These are phyloP conservation scores for Paracanthobrama guichenoti DNA, from an alignment of 2,113 vertebrate genomes.

Conservation along the genomic window DNA sequence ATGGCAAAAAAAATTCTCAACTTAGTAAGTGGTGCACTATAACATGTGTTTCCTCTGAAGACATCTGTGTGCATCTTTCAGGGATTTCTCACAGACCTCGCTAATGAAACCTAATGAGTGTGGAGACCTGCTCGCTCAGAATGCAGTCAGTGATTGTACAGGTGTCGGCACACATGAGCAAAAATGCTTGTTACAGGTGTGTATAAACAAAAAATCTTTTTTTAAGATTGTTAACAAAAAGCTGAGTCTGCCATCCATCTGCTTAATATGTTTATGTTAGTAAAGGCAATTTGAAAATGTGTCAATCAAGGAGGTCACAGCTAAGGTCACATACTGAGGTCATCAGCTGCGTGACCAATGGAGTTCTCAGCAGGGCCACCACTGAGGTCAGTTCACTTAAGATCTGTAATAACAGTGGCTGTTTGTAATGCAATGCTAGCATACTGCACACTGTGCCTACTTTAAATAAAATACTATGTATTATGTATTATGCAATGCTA, in stretches of 20 bases:
- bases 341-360: slow-evolving; percentile 11
- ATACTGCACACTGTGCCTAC: neutral
- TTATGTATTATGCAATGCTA: neutral
- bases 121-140: slow-evolving; percentile 6
- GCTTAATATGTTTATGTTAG: slow-evolving; percentile 5
- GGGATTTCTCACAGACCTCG: slow-evolving; percentile 17
- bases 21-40: neutral
- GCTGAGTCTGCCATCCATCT: slow-evolving; percentile 19
- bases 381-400: neutral
- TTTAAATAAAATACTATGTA: neutral
- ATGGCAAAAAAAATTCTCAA: neutral
- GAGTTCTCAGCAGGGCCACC: neutral
- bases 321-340: neutral
- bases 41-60: slow-evolving; percentile 17
- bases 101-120: slow-evolving; percentile 35
- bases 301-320: slow-evolving; percentile 17
- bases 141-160: slow-evolving; percentile 14
- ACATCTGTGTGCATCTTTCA: slow-evolving; percentile 25
- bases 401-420: neutral
- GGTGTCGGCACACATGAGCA: slow-evolving; percentile 29
- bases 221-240: neutral
- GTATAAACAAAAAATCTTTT: neutral
- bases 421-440: neutral
- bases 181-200: slow-evolving; percentile 29
- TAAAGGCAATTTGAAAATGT: neutral